These are phyloP conservation scores for Drosophila neocordata DNA, from an alignment of 1,140 invertebrate genomes.

Conservation along the genomic window DNA sequence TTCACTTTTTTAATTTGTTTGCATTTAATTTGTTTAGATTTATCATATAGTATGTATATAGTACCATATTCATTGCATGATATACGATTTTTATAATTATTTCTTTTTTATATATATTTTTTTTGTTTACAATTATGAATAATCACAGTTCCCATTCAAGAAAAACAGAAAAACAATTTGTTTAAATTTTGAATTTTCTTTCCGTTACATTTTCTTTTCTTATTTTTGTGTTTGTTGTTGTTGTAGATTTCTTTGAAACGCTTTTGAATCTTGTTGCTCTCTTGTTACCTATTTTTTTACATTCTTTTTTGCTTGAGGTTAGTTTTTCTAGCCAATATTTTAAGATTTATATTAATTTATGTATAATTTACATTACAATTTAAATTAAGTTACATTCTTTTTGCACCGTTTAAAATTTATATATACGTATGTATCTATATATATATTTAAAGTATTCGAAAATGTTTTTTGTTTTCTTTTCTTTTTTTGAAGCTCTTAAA, in stretches of 20 bases:
- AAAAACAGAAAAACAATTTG: conserved; percentile 65
- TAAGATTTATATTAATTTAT: conserved; percentile 25
- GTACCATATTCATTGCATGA: conserved; percentile 67
- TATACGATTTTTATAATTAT: conserved; percentile 41
- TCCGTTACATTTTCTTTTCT: conserved; percentile 16
- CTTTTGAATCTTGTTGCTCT: conserved; percentile 51
- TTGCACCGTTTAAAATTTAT: conserved; percentile 43
- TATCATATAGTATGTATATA: conserved; percentile 57
- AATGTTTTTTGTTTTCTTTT: conserved; percentile 4
- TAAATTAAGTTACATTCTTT: conserved; percentile 50
- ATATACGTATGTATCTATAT: conserved; percentile 11
- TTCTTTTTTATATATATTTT: conserved; percentile 35
- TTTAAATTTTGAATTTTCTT: conserved; percentile 65
- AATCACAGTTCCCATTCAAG: conserved; percentile 78
- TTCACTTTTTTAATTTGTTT: conserved; percentile 38
- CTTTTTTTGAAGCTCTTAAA: conserved; percentile 29
- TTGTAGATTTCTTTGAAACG: conserved; percentile 65
- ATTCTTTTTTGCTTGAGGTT: conserved; percentile 37
- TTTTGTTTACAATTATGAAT: conserved; percentile 63
- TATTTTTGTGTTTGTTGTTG: conserved; percentile 30
- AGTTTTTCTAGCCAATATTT: conserved; percentile 28
- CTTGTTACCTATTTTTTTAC: neutral
- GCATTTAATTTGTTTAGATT: conserved; percentile 36
- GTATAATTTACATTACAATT: conserved; percentile 39
- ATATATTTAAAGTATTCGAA: conserved; percentile 41